These are phyloP conservation scores for Porites lobata DNA, from an alignment of 92 coral and sea anemone genomes.

Conservation along the genomic window DNA sequence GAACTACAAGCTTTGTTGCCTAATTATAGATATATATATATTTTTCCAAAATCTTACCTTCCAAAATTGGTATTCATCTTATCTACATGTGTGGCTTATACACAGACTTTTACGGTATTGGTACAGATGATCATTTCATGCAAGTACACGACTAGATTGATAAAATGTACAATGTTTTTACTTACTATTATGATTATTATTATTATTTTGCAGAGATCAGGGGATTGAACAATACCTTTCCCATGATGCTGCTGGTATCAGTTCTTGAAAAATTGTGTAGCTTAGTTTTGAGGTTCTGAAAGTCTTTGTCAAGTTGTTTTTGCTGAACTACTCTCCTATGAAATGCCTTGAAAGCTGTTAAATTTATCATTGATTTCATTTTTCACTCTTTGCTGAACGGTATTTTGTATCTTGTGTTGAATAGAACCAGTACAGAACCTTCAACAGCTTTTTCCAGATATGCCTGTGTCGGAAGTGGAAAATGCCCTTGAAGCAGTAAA, in stretches of 20 bases:
- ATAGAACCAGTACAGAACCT: slow-evolving; percentile 26
- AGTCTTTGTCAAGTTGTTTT: slow-evolving; percentile 13
- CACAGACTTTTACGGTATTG: too few relatives aligned
- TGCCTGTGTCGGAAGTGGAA: slow-evolving; percentile 7
- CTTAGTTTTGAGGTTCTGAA: slow-evolving; percentile 14
- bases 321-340: slow-evolving; percentile 13
- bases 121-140: not conserved
- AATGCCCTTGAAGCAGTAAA: not conserved
- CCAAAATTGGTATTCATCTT: too few relatives aligned
- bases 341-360: slow-evolving; percentile 15
- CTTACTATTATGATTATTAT: not conserved
- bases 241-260: not conserved
- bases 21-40: too few relatives aligned
- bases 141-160: not conserved
- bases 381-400: slow-evolving; percentile 13
- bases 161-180: slow-evolving; percentile 1
- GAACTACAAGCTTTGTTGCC: too few relatives aligned
- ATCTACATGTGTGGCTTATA: too few relatives aligned
- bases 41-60: too few relatives aligned
- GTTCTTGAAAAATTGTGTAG: slow-evolving; percentile 1
- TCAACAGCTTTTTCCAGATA: not conserved
- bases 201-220: slow-evolving; percentile 5
- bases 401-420: not conserved
- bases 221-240: slow-evolving; percentile 18
- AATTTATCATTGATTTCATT: slow-evolving; percentile 6